Evolutionary conservation across 2,797 vertebrate genomes (phyloP), one percentile per base, ranked within the genome.

Genomic region (Darevskia nairensis): DNA sequence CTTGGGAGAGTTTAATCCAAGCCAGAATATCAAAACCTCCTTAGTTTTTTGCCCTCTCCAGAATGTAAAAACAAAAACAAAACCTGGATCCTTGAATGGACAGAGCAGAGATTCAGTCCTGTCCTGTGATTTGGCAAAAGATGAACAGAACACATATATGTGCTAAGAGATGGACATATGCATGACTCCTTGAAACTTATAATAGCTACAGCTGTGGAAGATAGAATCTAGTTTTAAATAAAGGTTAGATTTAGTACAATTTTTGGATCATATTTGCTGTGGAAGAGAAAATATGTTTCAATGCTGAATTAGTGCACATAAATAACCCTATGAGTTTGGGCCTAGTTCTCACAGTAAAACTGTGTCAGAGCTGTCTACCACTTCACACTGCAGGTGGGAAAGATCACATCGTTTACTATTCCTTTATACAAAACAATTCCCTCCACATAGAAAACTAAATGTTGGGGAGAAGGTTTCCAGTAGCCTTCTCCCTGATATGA

Each of bases 201-300:
- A 72, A 85, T n/a, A 88, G 72, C 6, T 91, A 88, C 25, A 86
- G 39, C 77, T 69, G 15, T 88, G 87, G 77, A 25, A 79, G 75
- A 82, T 76, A 55, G 59, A 88, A 88, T 61, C 71, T 90, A 79
- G 41, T 19, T 82, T 13, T 44, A 76, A 86, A 69, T 55, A 69
- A 76, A 55, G 21, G 17, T 76, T 85, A 32, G 46, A 68, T 76
- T 81, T 39, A 55, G 76, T 23, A 55, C 13, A 59, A 8, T 55
- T 41, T 82, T 76, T 59, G 44, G 77, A 89, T 82, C 50, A 75
- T 59, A 64, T 64, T 59, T 76, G 64, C 78, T 68, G 83, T 91
- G 85, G 89, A 94, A 93, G 68, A 94, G 91, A 82, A 91, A 95
- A 88, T 83, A 35, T 25, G 35, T 90, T 88, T 71, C 89, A 92